Conservation (phyloP, 2,888 invertebrate species). For the Oithona nana region DNA sequence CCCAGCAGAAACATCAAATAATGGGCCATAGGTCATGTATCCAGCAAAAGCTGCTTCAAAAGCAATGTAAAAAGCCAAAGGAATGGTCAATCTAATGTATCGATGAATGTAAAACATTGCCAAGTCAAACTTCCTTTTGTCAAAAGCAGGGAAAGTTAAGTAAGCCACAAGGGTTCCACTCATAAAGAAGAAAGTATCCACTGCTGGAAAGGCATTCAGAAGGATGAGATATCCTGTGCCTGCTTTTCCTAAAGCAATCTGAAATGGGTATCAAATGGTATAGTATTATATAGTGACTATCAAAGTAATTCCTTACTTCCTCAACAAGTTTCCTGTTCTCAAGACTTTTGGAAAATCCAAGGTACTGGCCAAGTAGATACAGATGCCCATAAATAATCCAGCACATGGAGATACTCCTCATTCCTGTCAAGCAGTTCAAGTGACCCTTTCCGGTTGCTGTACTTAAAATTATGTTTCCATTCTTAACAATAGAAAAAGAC, state of each 20-base stretch:
- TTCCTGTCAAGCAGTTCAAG: conserved; percentile 7
- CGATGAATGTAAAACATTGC: conserved; percentile 16
- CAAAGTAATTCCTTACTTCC: neutral
- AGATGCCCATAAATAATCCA: conserved; percentile 10
- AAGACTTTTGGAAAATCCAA: neutral
- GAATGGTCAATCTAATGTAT: conserved; percentile 13
- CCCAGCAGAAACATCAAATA: neutral
- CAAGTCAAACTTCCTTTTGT: neutral
- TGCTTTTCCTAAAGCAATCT: neutral
- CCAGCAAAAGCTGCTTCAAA: neutral
- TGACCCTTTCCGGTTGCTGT: neutral
- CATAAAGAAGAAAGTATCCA: conserved; percentile 19
- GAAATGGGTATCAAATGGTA: neutral
- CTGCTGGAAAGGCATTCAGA: conserved; percentile 18
- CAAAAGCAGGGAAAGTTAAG: neutral
- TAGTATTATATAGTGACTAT: neutral
- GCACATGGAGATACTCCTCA: conserved; percentile 1
- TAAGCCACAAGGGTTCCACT: conserved; percentile 18
- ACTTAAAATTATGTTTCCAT: neutral
- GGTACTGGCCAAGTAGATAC: neutral
- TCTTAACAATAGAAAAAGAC: neutral
- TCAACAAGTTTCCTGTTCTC: neutral
- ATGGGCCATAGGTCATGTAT: neutral
- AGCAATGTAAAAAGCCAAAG: neutral
- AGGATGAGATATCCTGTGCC: neutral